Percentiles rank a stretch among this genome's conserved stretches.
These are phyloP conservation scores for Syngnathus scovelli DNA, from an alignment of 2,113 vertebrate species.

Conservation along the genomic window DNA sequence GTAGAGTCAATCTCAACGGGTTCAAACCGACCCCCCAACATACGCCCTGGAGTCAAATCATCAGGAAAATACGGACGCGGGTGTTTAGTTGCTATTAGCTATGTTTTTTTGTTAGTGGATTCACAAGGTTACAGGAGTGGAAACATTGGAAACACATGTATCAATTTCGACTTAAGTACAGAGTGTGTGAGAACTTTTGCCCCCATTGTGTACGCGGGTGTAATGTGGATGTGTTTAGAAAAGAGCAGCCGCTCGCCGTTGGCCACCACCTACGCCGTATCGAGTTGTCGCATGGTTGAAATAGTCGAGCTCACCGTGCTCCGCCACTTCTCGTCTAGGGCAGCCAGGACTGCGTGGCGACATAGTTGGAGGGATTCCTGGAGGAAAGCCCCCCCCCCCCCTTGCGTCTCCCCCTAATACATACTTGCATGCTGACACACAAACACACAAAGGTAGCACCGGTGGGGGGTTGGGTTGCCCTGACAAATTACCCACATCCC, in stretches of 20 bases:
- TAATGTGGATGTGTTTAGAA: slow-evolving; percentile 12
- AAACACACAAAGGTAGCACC: slow-evolving; percentile 30
- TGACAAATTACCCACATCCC: slow-evolving; percentile 68
- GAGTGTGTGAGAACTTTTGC: not conserved
- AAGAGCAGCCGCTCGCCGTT: not conserved
- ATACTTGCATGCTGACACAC: slow-evolving; percentile 50
- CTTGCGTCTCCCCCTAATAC: slow-evolving; percentile 15
- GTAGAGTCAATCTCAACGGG: slow-evolving; percentile 46
- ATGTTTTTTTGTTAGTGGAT: too few relatives aligned
- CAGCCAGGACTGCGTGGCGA: slow-evolving; percentile 44
- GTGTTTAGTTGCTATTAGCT: too few relatives aligned
- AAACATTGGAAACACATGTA: not conserved
- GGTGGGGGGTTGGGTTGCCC: slow-evolving; percentile 48
- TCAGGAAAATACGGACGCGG: not conserved
- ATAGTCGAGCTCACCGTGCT: not conserved
- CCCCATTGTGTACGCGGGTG: slow-evolving; percentile 5
- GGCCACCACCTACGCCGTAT: not conserved
- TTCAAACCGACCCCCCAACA: slow-evolving; percentile 28
- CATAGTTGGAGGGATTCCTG: slow-evolving; percentile 46
- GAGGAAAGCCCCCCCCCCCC: slow-evolving; percentile 29
- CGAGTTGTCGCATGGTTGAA: not conserved
- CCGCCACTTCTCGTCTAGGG: slow-evolving; percentile 46
- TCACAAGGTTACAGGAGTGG: too few relatives aligned
- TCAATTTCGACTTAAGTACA: not conserved
- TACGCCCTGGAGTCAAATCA: slow-evolving; percentile 16